Evolutionary conservation across 2,113 vertebrate genomes (phyloP).

Genomic region (Phasianus colchicus): DNA sequence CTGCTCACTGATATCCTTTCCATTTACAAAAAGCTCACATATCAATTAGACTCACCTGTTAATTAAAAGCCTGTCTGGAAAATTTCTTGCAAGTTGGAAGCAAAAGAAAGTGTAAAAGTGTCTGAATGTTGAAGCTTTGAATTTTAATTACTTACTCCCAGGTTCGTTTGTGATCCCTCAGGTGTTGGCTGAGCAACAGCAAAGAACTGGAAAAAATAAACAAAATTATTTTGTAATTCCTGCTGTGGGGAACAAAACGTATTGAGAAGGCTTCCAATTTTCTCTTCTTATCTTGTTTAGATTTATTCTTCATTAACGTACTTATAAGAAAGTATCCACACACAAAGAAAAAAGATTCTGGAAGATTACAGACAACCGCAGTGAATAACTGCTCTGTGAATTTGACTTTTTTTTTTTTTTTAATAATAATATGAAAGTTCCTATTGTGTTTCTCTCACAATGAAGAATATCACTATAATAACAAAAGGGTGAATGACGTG

Average conservation of each 20-base stretch:
- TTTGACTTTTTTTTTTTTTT: constrained; percentile 17
- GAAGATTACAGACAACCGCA: constrained; percentile 33
- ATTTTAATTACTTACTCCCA: constrained; percentile 82
- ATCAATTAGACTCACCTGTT: constrained; percentile 83
- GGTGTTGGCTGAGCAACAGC: constrained; percentile 69
- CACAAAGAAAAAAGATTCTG: constrained; percentile 31
- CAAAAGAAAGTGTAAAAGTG: constrained; percentile 77
- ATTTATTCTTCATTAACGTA: constrained; percentile 67
- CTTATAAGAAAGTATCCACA: constrained; percentile 48
- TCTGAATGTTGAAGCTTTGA: constrained; percentile 80
- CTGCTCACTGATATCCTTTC: constrained; percentile 53
- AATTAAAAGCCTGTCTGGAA: constrained; percentile 82
- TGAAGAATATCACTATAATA: background rate
- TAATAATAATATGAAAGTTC: constrained; percentile 25
- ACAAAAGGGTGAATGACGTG: background rate
- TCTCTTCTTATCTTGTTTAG: constrained; percentile 67
- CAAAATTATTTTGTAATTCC: constrained; percentile 65
- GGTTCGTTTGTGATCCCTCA: constrained; percentile 62
- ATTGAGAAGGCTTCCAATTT: constrained; percentile 60
- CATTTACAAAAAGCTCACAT: constrained; percentile 73
- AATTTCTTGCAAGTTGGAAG: constrained; percentile 77
- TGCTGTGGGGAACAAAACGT: constrained; percentile 37
- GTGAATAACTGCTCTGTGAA: constrained; percentile 24
- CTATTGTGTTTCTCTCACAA: constrained; percentile 34
- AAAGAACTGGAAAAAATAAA: constrained; percentile 59